Evolutionary conservation across 30 jellyfish, hydroid and myxozoan genomes (phyloP), one percentile per base, ranked within the genome.

Genomic region (Cassiopea andromeda): DNA sequence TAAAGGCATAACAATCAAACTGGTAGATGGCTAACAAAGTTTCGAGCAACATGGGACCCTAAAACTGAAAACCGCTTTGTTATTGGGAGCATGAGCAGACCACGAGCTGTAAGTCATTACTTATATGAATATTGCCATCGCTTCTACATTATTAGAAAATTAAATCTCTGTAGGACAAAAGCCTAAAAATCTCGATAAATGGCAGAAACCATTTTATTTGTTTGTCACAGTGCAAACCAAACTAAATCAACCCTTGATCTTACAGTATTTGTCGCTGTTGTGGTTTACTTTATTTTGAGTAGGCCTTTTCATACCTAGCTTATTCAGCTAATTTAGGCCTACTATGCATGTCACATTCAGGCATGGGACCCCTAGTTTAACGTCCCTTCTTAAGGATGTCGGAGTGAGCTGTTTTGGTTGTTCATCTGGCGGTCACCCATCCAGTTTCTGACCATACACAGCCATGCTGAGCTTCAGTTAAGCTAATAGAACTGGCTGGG

Each of bases 41-140:
- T 96, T 80, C 85, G 98, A 77, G 98, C 97, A 47, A 45, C 85
- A 2, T 96, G 99, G 99, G 98, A 96, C 71, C 99, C 99, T 71
- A 84, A 80, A 72, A 88, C 92, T 1, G 98, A 92, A 44, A 85
- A 84, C 68, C 88, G 98, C 83, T 96, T 96, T 85, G 97, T 91
- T 64, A 87, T 90, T 89, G 99, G 99, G 1, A 96, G 96, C 71
- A 96, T 96, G 99, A 88, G 77, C 60, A 71, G 85, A 71, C 99
- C 99, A 19, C 83, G 98, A 91, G 96, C 96, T 80, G 99, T 96
- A 75, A 46, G 97, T 59, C 87, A 4, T 64, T 15, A 10, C 43
- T 9, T 27, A 64, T 2, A 5, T 14, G 43, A 13, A 14, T 64
- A 64, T 14, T 64, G 15, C 43, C 43, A 5, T 64, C 38, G 0